Base-by-base conservation (phyloP, 2,113 vertebrate species). In the Andinoacara biseriatus region DNA sequence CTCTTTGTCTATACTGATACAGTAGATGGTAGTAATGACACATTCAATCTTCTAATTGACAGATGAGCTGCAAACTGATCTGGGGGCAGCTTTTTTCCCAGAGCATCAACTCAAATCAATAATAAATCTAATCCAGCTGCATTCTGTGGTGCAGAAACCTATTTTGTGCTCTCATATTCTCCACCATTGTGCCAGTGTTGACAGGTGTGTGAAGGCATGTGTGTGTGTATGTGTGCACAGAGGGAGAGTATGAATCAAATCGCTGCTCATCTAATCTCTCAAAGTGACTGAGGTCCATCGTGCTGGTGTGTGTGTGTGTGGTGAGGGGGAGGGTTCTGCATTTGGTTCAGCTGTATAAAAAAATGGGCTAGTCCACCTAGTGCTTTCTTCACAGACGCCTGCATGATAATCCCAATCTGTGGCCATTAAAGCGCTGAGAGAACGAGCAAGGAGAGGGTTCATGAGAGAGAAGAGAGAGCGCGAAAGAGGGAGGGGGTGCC, bases 341-440 rank as follows among this genome's bases (percentile, higher is more conserved):
- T 93, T 87, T 83, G 83, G 74, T 87, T 84, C 74, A 87, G 58
- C 76, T 83, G 81, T 40, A 85, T 87, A 85, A 56, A 81, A 82
- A 79, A 90, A 89, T 80, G 86, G 78, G 84, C 82, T 81, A 56
- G 88, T 94, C 89, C 86, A 93, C 86, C 86, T 87, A 86, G 88
- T 87, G 91, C 86, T 91, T 93, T 93, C 92, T 94, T 95, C 92
- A 95, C 89, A 93, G 89, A 92, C 89, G 88, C 87, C 85, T 92
- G 88, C 80, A 92, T 94, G 91, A 92, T 95, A 95, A 95, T 95
- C 95, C 94, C 95, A 95, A 95, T 95, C 95, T 95, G 94, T 92
- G 90, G 86, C 94, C 94, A 95, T 95, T 95, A 95, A 90, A 90
- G 93, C 74, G 9, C 81, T 24, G 86, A 89, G 76, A 89, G 90